Evolutionary conservation across 2,113 vertebrate genomes (phyloP), one percentile per base, ranked within the genome.

Genomic region (Gracilinanus agilis): DNA sequence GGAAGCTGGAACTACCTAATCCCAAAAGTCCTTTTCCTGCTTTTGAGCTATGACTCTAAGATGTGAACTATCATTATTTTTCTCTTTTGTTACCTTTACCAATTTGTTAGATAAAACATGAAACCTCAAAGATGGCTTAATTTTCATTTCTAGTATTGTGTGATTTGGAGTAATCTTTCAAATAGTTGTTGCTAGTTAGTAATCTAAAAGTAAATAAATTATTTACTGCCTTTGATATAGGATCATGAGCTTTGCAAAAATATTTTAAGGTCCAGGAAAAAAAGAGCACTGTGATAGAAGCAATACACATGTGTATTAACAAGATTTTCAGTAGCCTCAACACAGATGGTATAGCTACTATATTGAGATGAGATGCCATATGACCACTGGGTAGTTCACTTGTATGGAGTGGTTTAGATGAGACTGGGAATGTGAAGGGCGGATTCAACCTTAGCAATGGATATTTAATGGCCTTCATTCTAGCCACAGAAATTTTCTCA

Each of bases 391-490:
- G 2, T 10, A 55, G 12, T 23, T 90, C 49, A 89, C 90, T 94
- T 95, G 54, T 91, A 54, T 92, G 88, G 92, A 75, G 25, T 93
- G 61, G 93, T 93, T 95, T 94, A 25, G 83, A 58, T 83, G 7
- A 44, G 90, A 55, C 92, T 34, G 23, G 88, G 91, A 55, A 54
- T 91, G 53, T 56, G 0, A 89, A 61, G 19, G 44, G 27, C 5
- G 7, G 67, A 53, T 91, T 96, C 90, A 90, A 27, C 19, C 53
- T 75, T 61, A 90, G 29, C 3, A 55, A 44, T 54, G 44, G 44
- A n/a, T 83, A 58, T 13, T 54, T 6, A 40, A 2, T 83, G 29
- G 92, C 55, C 94, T 55, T 75, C n/a, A 92, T 93, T 92, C 55
- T 56, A 92, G 11, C 44, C 24, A 25, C 24, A 94, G 88, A 93